Conservation (phyloP, 2,797 vertebrate genomes). For the Heterohyrax brucei region DNA sequence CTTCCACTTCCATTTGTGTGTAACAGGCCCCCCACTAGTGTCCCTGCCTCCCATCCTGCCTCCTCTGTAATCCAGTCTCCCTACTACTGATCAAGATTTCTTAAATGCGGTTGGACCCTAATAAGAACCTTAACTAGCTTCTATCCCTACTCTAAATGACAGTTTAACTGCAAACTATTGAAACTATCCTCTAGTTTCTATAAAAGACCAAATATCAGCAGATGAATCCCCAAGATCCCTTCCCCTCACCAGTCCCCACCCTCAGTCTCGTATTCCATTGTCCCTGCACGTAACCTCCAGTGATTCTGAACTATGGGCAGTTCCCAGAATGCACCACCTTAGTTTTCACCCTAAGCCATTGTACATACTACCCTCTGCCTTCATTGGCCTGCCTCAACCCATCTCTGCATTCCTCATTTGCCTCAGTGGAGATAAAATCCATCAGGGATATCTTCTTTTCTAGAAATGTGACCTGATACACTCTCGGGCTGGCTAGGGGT, state of each 20-base stretch:
- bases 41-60: neutral
- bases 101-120: neutral
- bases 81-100: neutral
- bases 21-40: neutral
- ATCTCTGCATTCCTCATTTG: neutral
- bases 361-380: neutral
- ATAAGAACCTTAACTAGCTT: neutral
- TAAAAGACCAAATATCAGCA: neutral
- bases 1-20: neutral
- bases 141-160: neutral
- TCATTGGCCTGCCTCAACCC: too few species aligned
- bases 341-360: neutral
- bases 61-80: neutral
- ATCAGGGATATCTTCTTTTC: neutral
- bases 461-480: neutral
- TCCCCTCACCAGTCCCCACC: neutral
- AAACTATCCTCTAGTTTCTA: too few species aligned
- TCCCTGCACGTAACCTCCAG: neutral
- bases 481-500: neutral
- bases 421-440: neutral
- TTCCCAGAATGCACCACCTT: neutral
- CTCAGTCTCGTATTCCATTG: neutral
- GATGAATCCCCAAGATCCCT: neutral
- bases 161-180: too few species aligned
- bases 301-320: neutral